A percentile compares a stretch with the other conserved stretches of the same genome.
Conservation (phyloP, 2,797 vertebrate species). For the Poecilia wingei region DNA sequence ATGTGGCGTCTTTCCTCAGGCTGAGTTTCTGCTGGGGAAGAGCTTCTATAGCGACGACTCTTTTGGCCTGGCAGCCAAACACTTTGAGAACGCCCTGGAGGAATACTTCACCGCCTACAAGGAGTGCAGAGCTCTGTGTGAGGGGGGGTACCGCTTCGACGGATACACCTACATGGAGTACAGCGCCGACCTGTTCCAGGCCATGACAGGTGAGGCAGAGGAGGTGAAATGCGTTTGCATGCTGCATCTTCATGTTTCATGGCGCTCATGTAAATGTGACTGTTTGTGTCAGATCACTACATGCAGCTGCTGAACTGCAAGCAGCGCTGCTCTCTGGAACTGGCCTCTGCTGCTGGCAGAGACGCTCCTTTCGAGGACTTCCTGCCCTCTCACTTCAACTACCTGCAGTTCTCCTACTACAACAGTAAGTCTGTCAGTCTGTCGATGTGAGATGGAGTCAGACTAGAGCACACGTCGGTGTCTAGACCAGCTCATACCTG, state of each 20-base stretch:
- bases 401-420: constrained; percentile 97
- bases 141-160: constrained; percentile 91
- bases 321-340: constrained; percentile 88
- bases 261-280: constrained; percentile 1
- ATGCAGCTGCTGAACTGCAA: constrained; percentile 92
- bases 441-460: not conserved
- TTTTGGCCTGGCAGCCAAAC: constrained; percentile 78
- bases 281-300: constrained; percentile 88
- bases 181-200: constrained; percentile 92
- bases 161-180: constrained; percentile 98
- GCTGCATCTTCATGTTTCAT: not conserved
- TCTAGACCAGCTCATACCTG: not conserved
- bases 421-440: constrained; percentile 85
- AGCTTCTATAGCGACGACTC: constrained; percentile 87
- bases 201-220: constrained; percentile 84
- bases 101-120: constrained; percentile 84
- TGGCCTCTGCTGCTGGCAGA: constrained; percentile 83
- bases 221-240: not conserved
- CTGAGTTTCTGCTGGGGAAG: constrained; percentile 86
- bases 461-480: not conserved
- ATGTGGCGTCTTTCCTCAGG: constrained; percentile 68
- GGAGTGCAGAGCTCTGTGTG: constrained; percentile 89
- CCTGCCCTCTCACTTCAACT: constrained; percentile 92
- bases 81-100: constrained; percentile 86
- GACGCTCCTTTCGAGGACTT: constrained; percentile 91